These are phyloP conservation scores for Torymus tubicola DNA, from an alignment of 2,888 invertebrate genomes.

Conservation along the genomic window DNA sequence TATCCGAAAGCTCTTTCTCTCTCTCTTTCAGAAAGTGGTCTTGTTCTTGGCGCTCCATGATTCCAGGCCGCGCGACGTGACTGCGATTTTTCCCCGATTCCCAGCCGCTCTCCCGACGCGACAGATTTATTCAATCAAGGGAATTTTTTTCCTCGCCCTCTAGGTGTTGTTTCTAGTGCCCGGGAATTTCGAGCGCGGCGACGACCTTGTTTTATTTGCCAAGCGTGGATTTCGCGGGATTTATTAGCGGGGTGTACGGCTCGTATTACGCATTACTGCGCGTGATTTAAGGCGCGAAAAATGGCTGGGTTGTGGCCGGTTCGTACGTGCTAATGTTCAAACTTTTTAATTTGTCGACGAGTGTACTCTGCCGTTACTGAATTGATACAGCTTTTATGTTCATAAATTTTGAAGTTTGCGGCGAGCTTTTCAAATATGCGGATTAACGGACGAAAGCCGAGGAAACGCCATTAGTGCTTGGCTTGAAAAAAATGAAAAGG, in stretches of 20 bases:
- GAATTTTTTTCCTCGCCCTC: constrained; percentile 12
- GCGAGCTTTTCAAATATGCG: too few relatives aligned
- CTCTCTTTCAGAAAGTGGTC: constrained; percentile 32
- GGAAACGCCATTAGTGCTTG: too few relatives aligned
- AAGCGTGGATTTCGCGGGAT: constrained; percentile 39
- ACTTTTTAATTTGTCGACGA: constrained; percentile 6
- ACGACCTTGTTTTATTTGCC: constrained; percentile 41
- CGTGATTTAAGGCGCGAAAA: constrained; percentile 46
- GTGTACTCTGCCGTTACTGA: too few relatives aligned
- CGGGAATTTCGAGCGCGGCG: not conserved
- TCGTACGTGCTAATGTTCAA: constrained; percentile 11
- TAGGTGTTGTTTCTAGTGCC: too few relatives aligned
- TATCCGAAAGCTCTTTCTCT: not conserved
- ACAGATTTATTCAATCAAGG: constrained; percentile 53
- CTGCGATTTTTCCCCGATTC: constrained; percentile 26
- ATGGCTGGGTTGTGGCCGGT: constrained; percentile 6
- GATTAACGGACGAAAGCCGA: too few relatives aligned
- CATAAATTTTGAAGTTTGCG: too few relatives aligned
- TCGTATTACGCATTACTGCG: constrained; percentile 21
- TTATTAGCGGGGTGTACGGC: constrained; percentile 21
- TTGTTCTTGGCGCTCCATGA: constrained; percentile 47
- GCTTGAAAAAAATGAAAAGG: too few relatives aligned
- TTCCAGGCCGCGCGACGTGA: constrained; percentile 1
- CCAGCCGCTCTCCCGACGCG: not conserved
- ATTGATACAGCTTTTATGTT: too few relatives aligned